Evolutionary conservation across 2,797 vertebrate species (phyloP).

Genomic region (Schizopygopsis malacanthus): DNA sequence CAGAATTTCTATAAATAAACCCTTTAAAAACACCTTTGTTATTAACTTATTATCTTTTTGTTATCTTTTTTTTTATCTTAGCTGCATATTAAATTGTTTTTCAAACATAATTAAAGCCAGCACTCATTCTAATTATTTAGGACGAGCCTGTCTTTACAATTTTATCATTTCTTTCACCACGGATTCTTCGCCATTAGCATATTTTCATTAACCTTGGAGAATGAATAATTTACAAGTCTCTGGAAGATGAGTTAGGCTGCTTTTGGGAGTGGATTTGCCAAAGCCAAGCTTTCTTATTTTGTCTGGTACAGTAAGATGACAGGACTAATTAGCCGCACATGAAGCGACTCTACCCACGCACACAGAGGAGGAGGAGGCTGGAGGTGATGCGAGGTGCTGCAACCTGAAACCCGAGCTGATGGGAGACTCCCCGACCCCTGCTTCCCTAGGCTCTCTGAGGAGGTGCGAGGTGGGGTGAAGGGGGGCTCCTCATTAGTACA

Average conservation of each 20-base stretch:
- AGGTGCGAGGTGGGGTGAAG: slow-evolving; percentile 28
- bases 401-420: slow-evolving; percentile 58
- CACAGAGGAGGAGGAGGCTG: slow-evolving; percentile 35
- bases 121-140: slow-evolving; percentile 79
- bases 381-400: slow-evolving; percentile 48
- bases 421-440: slow-evolving; percentile 50
- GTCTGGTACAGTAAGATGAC: slow-evolving; percentile 45
- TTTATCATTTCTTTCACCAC: slow-evolving; percentile 73
- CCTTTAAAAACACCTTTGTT: background rate
- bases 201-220: slow-evolving; percentile 78
- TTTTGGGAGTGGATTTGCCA: slow-evolving; percentile 36
- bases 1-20: background rate
- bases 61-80: too few species aligned
- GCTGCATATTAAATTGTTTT: slow-evolving; percentile 28
- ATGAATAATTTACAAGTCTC: slow-evolving; percentile 77
- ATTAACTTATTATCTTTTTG: too few species aligned
- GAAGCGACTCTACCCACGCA: slow-evolving; percentile 49
- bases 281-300: slow-evolving; percentile 36
- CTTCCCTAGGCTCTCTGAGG: slow-evolving; percentile 47
- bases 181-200: slow-evolving; percentile 76
- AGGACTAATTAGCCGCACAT: slow-evolving; percentile 57
- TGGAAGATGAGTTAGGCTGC: slow-evolving; percentile 65
- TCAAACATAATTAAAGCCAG: slow-evolving; percentile 74
- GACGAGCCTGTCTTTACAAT: slow-evolving; percentile 75
- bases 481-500: slow-evolving; percentile 61